Evolutionary conservation across 2,888 invertebrate genomes (phyloP), one percentile per base, ranked within the genome.

Genomic region (Eupithecia subumbrata): DNA sequence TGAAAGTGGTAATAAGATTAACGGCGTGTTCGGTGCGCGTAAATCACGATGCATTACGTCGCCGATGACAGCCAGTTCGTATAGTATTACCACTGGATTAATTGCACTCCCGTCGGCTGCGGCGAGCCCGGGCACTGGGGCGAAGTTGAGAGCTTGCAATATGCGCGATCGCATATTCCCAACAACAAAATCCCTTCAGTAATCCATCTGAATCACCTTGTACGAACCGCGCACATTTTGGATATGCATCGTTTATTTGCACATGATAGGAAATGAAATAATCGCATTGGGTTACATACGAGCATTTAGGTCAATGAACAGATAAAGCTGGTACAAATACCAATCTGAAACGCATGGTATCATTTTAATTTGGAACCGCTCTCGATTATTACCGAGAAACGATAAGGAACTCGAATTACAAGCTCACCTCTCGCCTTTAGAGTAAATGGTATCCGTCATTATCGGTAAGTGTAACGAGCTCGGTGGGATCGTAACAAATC

Each of bases 1-100:
- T 92, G 93, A 92, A 93, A 93, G 93, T 93, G 93, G 92, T 94
- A 94, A 94, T 94, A 94, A 94, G 94, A 94, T 94, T 92, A 94
- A 94, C 92, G 90, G 89, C 90, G 89, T 86, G 90, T 90, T 91
- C 89, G 89, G 87, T 82, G 90, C 87, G 86, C 92, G 91, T 94
- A 94, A 94, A 94, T 94, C 94, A 94, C 94, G 91, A 89, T 91
- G 93, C 91, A 94, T 94, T 94, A 94, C 93, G 91, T 91, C 86
- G 90, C 86, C 90, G 92, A 90, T 90, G 94, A 93, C 92, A 92
- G 92, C 87, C 87, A 90, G 89, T 89, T 89, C 88, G 91, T 91
- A 92, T 94, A 92, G 93, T 88, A 92, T 94, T 94, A 93, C 93
- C 66, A 90, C 87, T 90, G 89, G 92, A 93, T 94, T 94, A 94